Evolutionary conservation across 2,113 vertebrate genomes (phyloP).

Genomic region (Aythya baeri): DNA sequence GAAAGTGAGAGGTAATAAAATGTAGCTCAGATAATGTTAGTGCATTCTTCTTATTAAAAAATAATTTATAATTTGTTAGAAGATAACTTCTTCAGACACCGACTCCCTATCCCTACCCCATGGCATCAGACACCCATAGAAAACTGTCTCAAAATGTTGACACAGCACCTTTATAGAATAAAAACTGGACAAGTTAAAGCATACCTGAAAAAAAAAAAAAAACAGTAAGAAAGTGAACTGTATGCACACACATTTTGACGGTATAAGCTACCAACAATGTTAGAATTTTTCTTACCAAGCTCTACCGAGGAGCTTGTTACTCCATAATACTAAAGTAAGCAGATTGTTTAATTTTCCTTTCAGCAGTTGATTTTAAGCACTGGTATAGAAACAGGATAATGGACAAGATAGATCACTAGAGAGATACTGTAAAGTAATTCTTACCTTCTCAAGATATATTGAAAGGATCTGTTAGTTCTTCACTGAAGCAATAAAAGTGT

Average conservation of each 20-base stretch:
- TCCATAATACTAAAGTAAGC: not conserved
- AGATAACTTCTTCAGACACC: not conserved
- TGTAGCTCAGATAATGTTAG: not conserved
- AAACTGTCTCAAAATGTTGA: not conserved
- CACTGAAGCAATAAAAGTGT: constrained; percentile 12
- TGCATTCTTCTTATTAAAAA: not conserved
- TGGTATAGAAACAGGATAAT: not conserved
- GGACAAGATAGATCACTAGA: not conserved
- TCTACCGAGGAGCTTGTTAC: not conserved
- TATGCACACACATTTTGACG: not conserved
- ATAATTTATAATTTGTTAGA: not conserved
- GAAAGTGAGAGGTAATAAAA: not conserved
- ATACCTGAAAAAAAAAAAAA: not conserved
- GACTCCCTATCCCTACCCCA: not conserved
- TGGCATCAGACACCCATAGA: not conserved
- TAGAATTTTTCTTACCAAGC: not conserved
- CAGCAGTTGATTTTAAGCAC: constrained; percentile 4
- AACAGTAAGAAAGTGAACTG: not conserved
- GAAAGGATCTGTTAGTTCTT: constrained; percentile 1
- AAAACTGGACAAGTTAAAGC: not conserved
- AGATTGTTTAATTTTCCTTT: not conserved
- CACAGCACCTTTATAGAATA: not conserved
- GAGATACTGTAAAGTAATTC: not conserved
- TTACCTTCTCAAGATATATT: not conserved
- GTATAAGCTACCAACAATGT: not conserved